Evolutionary conservation across 2,797 vertebrate species (phyloP), one percentile per base, ranked within the genome.

Genomic region (Novumbra hubbsi): DNA sequence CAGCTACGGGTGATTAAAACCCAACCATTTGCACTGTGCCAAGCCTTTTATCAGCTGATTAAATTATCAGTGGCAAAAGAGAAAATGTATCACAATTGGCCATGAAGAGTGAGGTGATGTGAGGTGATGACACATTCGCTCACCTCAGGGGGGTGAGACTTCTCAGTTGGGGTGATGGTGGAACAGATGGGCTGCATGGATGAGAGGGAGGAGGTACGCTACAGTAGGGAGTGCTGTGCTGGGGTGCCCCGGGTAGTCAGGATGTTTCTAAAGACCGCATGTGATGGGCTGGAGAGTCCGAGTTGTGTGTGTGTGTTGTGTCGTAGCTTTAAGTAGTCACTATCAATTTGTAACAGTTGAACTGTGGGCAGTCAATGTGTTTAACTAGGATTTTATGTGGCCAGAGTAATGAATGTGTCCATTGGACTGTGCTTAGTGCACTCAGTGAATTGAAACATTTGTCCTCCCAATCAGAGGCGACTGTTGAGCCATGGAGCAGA

Each of bases 1-100:
- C 81, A 78, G 72, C 38, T 68, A 65, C 8, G 45, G 60, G 17
- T 84, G 83, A 89, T 92, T 88, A 84, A 86, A 90, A 88, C 88
- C 69, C 76, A 68, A 65, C 76, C n/a, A 74, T 89, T 90, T 84
- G 71, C 76, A 80, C 70, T 65, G 76, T 82, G 81, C 82, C 73
- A 77, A 69, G 67, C n/a, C 63, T 70, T 78, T 86, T 82, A 85
- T 71, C 68, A 79, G 69, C 30, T 73, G 67, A 78, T n/a, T 82
- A 72, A 83, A 87, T 86, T 87, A 80, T 83, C 84, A 67, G 71
- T 84, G 76, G 50, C 52, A 77, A 80, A 32, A 80, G 84, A 72
- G 50, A 49, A 64, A 30, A 27, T 87, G 88, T 76, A 80, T 87
- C 73, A 78, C 66, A 9, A 77, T 49, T 68, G 70, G 77, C 82